Evolutionary conservation across 2,797 vertebrate genomes (phyloP), one percentile per base, ranked within the genome.

Genomic region (Phoeniculus purpureus): DNA sequence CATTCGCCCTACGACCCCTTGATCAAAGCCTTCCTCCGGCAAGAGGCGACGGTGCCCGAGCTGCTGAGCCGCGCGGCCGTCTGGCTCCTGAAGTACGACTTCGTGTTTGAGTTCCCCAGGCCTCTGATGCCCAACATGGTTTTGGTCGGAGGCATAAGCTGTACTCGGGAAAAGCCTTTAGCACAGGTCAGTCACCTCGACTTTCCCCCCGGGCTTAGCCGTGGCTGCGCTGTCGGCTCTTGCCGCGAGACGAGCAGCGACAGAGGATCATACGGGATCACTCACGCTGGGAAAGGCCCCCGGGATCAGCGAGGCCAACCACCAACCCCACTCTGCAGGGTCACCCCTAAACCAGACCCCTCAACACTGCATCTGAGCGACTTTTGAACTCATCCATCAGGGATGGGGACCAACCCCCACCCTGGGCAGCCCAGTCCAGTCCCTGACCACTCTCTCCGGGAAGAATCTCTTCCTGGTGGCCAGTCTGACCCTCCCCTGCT

Each of bases 91-190:
- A 98, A 98, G 82, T 96, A 89, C 1, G 98, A 98, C 92, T 98
- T 98, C 56, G 95, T 96, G 1, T 93, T 98, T 71, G 98, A 98
- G 58, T 96, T 96, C 29, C 96, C 97, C 54, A 98, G 97, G 15
- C 98, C 98, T 12, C 47, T 98, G 32, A 98, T 98, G 98, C 98
- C 98, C 15, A 98, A 98, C 18, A 93, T 98, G 85, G 62, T 98
- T 51, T 88, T 97, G 26, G 96, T 98, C 6, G 98, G 98, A 25
- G 98, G 98, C 59, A 98, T 98, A 85, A 98, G 98, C 94, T 99
- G 98, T 90, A 65, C 88, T 20, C 73, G 90, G 77, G 96, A 93
- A 83, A 97, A 95, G 21, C 70, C 92, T 26, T 93, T 99, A 22
- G 76, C 98, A 25, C 86, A 97, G 93, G 98, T 98, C 73, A 97